phyloP scores from a whole-genome alignment of 2,888 invertebrate genomes.

The Cordylochernes scorpioides region DNA sequence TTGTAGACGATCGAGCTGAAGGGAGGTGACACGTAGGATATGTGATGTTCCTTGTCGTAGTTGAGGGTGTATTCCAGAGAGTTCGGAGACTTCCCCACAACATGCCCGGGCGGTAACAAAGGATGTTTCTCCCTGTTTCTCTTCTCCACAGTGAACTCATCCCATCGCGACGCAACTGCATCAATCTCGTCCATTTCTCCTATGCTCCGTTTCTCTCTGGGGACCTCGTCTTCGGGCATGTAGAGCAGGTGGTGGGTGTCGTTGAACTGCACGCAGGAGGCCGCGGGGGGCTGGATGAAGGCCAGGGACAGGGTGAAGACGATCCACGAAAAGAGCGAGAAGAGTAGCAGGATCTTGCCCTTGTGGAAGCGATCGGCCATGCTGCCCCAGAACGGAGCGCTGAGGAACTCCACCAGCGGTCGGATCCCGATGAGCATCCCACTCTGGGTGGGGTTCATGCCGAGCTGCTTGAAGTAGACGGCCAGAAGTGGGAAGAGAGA shows the following conservation, averaged over 20 bases:
- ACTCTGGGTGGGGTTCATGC: slow-evolving; percentile 89
- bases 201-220: slow-evolving; percentile 3
- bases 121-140: slow-evolving; percentile 9
- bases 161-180: neutral
- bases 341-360: slow-evolving; percentile 51
- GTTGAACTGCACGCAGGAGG: slow-evolving; percentile 49
- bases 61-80: slow-evolving; percentile 27
- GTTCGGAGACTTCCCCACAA: slow-evolving; percentile 38
- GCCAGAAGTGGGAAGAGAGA: slow-evolving; percentile 92
- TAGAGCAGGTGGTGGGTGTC: slow-evolving; percentile 28
- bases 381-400: slow-evolving; percentile 92
- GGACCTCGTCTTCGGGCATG: slow-evolving; percentile 11
- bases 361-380: slow-evolving; percentile 71
- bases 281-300: slow-evolving; percentile 76
- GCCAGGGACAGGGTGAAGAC: slow-evolving; percentile 83
- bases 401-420: slow-evolving; percentile 85
- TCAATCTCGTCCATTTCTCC: slow-evolving; percentile 15
- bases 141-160: slow-evolving; percentile 5
- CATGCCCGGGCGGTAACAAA: slow-evolving; percentile 16
- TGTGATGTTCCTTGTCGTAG: slow-evolving; percentile 25
- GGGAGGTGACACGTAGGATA: slow-evolving; percentile 56
- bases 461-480: slow-evolving; percentile 97
- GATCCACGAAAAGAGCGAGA: slow-evolving; percentile 79
- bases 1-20: slow-evolving; percentile 81
- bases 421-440: slow-evolving; percentile 67